These are phyloP conservation scores for Rallus limicola DNA, from an alignment of 2,113 vertebrate genomes.

Conservation along the genomic window DNA sequence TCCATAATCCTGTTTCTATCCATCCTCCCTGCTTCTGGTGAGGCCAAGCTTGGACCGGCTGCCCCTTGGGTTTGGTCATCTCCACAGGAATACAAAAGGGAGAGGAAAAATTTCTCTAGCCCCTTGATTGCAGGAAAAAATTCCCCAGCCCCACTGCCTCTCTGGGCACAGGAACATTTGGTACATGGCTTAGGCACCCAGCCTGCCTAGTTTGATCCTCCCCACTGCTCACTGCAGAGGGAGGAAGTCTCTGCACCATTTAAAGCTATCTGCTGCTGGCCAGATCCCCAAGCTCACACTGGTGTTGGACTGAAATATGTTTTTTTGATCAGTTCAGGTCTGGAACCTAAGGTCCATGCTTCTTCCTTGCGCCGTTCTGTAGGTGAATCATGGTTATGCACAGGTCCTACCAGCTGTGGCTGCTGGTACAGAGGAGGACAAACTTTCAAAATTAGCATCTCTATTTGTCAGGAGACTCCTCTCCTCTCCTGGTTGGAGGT, in stretches of 20 bases:
- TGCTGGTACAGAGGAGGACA: neutral
- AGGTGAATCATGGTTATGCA: rapidly evolving
- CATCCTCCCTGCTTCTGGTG: neutral
- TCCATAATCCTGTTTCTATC: neutral
- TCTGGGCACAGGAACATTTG: neutral
- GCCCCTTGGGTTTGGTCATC: neutral
- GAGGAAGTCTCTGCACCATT: neutral
- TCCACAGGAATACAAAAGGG: neutral
- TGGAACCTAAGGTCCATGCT: neutral
- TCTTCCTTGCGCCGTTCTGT: neutral
- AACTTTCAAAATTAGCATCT: neutral
- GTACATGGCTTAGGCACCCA: neutral
- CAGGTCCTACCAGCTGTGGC: neutral
- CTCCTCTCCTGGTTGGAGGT: neutral
- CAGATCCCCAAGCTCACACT: neutral
- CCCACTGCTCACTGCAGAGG: neutral
- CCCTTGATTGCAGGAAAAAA: neutral
- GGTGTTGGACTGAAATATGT: rapidly evolving
- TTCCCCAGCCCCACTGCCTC: neutral
- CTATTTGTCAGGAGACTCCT: neutral
- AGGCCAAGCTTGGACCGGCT: neutral
- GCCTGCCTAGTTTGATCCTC: neutral
- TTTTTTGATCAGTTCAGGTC: neutral
- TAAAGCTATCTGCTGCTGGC: neutral
- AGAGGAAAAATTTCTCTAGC: neutral